Evolutionary conservation across 2,888 invertebrate species (phyloP).

Genomic region (Phengaris arion): DNA sequence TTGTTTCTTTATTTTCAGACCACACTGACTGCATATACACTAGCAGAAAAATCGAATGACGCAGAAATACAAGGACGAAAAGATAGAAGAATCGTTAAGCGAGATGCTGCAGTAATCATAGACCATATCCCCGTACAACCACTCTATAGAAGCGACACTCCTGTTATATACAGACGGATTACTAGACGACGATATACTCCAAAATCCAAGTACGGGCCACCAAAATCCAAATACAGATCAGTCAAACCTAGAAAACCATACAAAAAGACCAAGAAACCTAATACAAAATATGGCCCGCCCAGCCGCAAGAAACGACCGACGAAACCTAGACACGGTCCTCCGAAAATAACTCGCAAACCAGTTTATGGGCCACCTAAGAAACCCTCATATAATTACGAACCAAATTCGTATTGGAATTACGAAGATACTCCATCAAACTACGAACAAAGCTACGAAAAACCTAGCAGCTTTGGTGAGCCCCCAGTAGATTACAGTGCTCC

Average conservation of each 20-base stretch:
- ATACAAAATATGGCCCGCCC: slow-evolving; percentile 47
- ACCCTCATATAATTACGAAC: slow-evolving; percentile 37
- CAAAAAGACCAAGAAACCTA: slow-evolving; percentile 53
- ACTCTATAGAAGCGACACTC: slow-evolving; percentile 49
- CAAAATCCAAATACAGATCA: slow-evolving; percentile 49
- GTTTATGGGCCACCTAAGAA: slow-evolving; percentile 48
- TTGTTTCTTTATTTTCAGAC: slow-evolving; percentile 54
- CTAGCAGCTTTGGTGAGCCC: slow-evolving; percentile 62
- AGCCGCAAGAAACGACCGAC: slow-evolving; percentile 46
- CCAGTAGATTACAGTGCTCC: slow-evolving; percentile 57
- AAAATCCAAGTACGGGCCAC: slow-evolving; percentile 48
- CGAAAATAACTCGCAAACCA: slow-evolving; percentile 45
- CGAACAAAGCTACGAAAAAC: slow-evolving; percentile 38
- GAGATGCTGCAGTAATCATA: slow-evolving; percentile 57
- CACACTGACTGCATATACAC: slow-evolving; percentile 51
- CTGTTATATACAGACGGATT: slow-evolving; percentile 55
- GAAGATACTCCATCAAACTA: slow-evolving; percentile 27
- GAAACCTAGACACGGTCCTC: slow-evolving; percentile 47
- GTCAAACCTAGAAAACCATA: slow-evolving; percentile 48
- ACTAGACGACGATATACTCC: slow-evolving; percentile 47
- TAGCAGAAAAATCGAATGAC: slow-evolving; percentile 42
- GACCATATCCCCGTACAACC: slow-evolving; percentile 52
- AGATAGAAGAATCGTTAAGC: slow-evolving; percentile 46
- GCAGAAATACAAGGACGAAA: slow-evolving; percentile 44
- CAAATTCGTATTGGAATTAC: slow-evolving; percentile 32